Percentiles rank a stretch among this genome's conserved stretches.
Evolutionary conservation across 2,797 vertebrate genomes (phyloP).

Genomic region (Sternotherus odoratus): DNA sequence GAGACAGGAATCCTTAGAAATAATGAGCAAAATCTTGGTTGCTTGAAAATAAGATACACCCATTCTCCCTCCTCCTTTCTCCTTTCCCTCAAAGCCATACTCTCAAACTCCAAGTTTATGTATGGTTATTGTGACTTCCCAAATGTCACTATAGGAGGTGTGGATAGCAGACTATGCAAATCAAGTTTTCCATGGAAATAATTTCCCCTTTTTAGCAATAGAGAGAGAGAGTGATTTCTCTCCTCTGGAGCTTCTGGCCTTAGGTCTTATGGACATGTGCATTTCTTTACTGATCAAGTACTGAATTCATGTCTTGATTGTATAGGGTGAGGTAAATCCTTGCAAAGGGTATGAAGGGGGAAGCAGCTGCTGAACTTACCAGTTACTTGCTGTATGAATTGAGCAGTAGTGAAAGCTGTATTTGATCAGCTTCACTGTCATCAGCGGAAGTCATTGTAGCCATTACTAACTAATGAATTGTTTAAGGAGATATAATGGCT

Average conservation of each 20-base stretch:
- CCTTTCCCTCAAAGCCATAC: not conserved
- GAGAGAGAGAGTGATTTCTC: not conserved
- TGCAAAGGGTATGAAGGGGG: not conserved
- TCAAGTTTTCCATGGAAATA: not conserved
- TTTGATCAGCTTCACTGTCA: constrained; percentile 78
- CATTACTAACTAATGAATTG: constrained; percentile 81
- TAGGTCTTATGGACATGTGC: rapidly evolving
- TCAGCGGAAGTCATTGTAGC: constrained; percentile 82
- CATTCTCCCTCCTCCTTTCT: not conserved
- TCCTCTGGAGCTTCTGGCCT: not conserved
- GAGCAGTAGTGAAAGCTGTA: constrained; percentile 69
- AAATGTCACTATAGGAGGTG: rapidly evolving
- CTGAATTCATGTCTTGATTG: not conserved
- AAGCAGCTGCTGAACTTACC: constrained; percentile 19
- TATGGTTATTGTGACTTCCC: not conserved
- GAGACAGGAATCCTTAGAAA: not conserved
- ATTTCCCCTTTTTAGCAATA: not conserved
- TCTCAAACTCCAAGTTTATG: not conserved
- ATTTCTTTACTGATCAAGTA: not conserved
- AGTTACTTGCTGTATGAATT: constrained; percentile 64
- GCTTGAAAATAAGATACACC: not conserved
- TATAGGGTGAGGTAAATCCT: not conserved
- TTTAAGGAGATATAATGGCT: constrained; percentile 78
- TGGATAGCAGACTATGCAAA: not conserved
- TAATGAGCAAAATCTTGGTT: not conserved